A percentile compares a stretch with the other conserved stretches of the same genome.
phyloP scores from a whole-genome alignment of 1,140 invertebrate genomes.

The Hyphantria cunea region DNA sequence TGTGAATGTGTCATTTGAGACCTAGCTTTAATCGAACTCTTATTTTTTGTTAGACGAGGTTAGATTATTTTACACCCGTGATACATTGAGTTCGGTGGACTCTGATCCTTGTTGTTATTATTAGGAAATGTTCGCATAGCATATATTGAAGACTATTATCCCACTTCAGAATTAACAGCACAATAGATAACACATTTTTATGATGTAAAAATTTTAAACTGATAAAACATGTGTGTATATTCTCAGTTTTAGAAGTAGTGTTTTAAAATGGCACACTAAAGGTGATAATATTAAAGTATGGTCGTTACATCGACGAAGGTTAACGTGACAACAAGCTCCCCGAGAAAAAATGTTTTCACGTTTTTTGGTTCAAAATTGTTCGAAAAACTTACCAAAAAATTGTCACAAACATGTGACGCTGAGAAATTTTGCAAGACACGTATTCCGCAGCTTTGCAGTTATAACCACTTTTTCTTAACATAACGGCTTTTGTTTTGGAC shows the following conservation, averaged over 20 bases:
- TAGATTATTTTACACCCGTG: too few relatives aligned
- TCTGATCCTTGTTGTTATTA: too few relatives aligned
- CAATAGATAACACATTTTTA: too few relatives aligned
- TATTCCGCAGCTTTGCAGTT: constrained; percentile 2
- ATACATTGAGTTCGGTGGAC: too few relatives aligned
- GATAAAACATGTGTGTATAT: background rate
- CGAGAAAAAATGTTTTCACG: constrained; percentile 5
- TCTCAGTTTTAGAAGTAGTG: background rate
- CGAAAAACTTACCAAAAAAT: constrained; percentile 15
- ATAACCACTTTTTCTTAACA: background rate
- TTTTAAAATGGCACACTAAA: constrained; percentile 16
- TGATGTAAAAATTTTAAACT: background rate
- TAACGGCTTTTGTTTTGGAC: too few relatives aligned
- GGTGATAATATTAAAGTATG: constrained; percentile 9
- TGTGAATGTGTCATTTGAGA: too few relatives aligned
- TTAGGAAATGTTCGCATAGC: too few relatives aligned
- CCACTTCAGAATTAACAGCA: too few relatives aligned
- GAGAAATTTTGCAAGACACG: constrained; percentile 21
- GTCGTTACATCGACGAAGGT: constrained; percentile 7
- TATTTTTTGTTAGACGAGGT: too few relatives aligned
- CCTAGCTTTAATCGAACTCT: too few relatives aligned
- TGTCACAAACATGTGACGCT: constrained; percentile 25
- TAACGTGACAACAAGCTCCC: background rate
- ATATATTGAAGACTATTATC: too few relatives aligned
- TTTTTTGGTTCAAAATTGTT: constrained; percentile 16